Evolutionary conservation across 1,140 invertebrate species (phyloP), one percentile per base, ranked within the genome.

Genomic region (Drosophila parvula): DNA sequence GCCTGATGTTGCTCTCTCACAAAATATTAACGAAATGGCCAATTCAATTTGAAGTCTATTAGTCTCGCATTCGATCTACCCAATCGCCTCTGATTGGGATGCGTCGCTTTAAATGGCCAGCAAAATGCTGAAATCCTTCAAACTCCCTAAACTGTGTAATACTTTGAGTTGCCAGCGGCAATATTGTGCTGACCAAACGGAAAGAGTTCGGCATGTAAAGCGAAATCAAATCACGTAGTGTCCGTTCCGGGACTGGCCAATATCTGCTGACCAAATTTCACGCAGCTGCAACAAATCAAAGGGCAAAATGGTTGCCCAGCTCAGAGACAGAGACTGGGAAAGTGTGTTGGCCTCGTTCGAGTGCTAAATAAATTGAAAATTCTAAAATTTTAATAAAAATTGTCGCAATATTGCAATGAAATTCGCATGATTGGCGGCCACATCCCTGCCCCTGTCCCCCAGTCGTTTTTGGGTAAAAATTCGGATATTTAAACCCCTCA

Each of bases 381-480:
- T 88, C 79, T 74, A 86, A 86, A 78, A 79, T 86, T 86, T 86
- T 88, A 88, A 83, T 88, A 86, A 86, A 86, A 88, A 88, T 86
- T 86, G 83, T 86, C 82, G 82, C 82, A 86, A 83, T 88, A 83
- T 88, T 81, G 83, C 79, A 79, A 82, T 88, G 51, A 81, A 88
- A 88, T 69, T 88, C 65, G 67, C 67, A 82, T 82, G 83, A 82
- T 84, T 70, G 83, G 60, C 57, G 45, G 27, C 63, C 61, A 16
- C 61, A 16, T 57, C 38, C 50, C 40, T 5, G 10, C 22, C 53
- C n/a, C n/a, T n/a, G 32, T 41, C 40, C 53, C 10, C n/a, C 40
- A 32, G 14, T 56, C 34, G 50, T 7, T 22, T 22, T 41, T 38
- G 14, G n/a, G 7, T 38, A 18, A 12, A 47, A 47, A 22, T 71